Conservation (phyloP, 2,797 vertebrate species). For the Poecilia wingei region DNA sequence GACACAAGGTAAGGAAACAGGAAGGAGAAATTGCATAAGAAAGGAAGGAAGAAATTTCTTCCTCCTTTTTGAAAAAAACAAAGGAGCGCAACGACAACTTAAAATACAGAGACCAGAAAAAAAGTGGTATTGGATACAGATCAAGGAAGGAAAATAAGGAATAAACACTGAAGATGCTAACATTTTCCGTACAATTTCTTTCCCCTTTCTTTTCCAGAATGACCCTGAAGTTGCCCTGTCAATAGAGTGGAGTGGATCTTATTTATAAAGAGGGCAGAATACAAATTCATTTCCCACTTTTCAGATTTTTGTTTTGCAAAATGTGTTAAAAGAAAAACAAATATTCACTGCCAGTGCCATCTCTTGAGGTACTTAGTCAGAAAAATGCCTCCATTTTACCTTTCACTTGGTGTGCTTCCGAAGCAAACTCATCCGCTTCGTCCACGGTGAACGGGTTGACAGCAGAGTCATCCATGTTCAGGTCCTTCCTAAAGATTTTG, state of each 20-base stretch:
- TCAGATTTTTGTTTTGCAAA: background rate
- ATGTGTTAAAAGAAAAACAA: background rate
- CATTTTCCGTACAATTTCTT: background rate
- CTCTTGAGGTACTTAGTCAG: background rate
- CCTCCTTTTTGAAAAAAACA: background rate
- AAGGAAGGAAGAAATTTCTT: background rate
- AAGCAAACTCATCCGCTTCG: conserved; percentile 48
- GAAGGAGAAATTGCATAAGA: background rate
- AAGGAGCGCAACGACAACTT: background rate
- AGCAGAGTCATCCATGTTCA: conserved; percentile 40
- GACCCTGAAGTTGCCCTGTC: background rate
- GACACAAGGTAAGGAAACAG: background rate
- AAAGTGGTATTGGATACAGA: background rate
- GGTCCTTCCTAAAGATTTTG: conserved; percentile 72
- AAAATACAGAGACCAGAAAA: background rate
- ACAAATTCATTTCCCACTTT: background rate
- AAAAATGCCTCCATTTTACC: conserved; percentile 40
- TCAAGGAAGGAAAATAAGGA: background rate
- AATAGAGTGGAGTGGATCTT: background rate
- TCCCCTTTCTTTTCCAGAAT: background rate
- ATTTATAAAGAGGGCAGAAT: background rate
- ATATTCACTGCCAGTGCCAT: background rate
- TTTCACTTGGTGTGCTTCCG: conserved; percentile 51
- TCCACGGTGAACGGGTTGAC: conserved; percentile 42
- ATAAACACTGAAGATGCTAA: background rate